Base-by-base conservation (phyloP, 2,113 vertebrate species). In the Piprites chloris region DNA sequence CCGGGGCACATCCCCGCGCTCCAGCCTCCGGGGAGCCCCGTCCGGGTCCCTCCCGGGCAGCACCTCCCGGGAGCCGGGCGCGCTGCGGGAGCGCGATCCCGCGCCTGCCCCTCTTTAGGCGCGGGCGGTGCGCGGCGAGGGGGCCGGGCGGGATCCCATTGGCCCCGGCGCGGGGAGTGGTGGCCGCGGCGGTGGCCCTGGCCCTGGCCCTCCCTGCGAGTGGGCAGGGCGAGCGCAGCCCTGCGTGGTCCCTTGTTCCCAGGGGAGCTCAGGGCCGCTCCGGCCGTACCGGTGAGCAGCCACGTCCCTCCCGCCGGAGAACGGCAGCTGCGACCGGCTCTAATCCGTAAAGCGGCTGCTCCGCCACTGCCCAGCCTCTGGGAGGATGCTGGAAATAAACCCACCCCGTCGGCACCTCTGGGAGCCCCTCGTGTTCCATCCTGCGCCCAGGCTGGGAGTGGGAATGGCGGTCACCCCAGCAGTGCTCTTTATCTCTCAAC, bases 21-120 rank as follows among this genome's bases (percentile, higher is more conserved):
- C 55, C 42, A 12, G 27, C 5, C 35, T 11, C 9, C 11, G 4
- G 23, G 28, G 55, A 52, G 33, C 71, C 9, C n/a, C 4, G 6
- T 37, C 26, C 8, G 11, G 49, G 61, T 58, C 21, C 41, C 7
- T 73, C 32, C 52, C 8, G 9, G 33, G 6, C 89, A 7, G 86
- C 90, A 58, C 15, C 89, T 91, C 77, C 42, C 42, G 7, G 33
- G 53, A 62, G 73, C 76, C 6, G 21, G 62, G 61, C 61, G 79
- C 46, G 82, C 88, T 82, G 79, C 67, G 4, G 78, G 72, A 69
- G n/a, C 53, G 39, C 71, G 19, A 55, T 37, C 78, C 66, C 42
- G 80, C 87, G 79, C 89, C 90, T 72, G 87, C 85, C 91, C 52
- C 85, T 97, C 95, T 97, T 97, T 96, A 96, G 76, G 74, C 4